These are phyloP conservation scores for Neodiprion lecontei DNA, from an alignment of 1,140 invertebrate genomes.

Conservation along the genomic window DNA sequence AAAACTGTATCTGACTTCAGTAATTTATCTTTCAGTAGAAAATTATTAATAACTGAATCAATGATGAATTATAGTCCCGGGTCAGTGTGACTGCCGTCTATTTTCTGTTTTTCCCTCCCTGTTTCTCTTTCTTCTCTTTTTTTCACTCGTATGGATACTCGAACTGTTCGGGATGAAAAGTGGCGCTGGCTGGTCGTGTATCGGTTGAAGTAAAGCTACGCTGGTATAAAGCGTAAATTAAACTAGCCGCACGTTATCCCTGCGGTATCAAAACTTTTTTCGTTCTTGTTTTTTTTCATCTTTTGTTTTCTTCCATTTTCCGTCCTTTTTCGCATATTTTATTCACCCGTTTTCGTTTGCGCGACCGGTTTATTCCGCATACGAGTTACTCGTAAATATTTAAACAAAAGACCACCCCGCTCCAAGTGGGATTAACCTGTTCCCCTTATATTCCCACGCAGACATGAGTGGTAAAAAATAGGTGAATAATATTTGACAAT, in stretches of 20 bases:
- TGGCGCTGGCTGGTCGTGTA: neutral
- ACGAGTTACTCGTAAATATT: conserved; percentile 1
- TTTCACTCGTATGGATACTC: neutral
- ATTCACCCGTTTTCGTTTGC: neutral
- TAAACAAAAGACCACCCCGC: neutral
- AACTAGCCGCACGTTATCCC: conserved; percentile 6
- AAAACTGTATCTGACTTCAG: no score
- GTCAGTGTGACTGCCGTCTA: no score
- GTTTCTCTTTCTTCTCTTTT: neutral
- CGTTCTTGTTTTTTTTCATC: neutral
- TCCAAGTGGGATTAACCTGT: conserved; percentile 2
- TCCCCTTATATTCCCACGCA: neutral
- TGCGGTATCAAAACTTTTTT: neutral
- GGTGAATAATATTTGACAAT: neutral
- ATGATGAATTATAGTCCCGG: no score
- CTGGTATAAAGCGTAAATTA: neutral
- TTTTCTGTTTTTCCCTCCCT: neutral
- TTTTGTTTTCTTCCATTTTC: neutral
- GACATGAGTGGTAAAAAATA: neutral
- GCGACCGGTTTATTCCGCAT: neutral
- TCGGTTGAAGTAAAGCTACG: neutral
- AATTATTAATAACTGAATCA: no score
- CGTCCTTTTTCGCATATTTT: neutral
- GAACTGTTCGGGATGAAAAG: neutral
- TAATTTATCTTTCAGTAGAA: no score